These are phyloP conservation scores for Aspidiotus destructor DNA, from an alignment of 2,888 invertebrate genomes.

Conservation along the genomic window DNA sequence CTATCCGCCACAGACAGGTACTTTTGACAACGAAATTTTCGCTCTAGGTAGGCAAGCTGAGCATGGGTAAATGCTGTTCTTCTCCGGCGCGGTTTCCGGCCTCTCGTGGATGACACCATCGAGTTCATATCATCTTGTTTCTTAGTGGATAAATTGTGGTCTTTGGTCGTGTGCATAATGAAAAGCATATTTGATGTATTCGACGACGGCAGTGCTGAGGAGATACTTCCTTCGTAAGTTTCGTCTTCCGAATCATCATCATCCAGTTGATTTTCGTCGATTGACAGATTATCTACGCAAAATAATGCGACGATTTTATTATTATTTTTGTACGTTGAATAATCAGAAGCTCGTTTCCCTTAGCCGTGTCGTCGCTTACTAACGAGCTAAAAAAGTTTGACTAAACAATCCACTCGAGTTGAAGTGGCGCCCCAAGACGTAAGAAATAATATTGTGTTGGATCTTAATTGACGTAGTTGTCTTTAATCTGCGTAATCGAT, in stretches of 20 bases:
- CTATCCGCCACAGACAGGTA: conserved; percentile 87
- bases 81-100: conserved; percentile 70
- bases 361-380: too few relatives aligned
- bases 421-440: too few relatives aligned
- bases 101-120: conserved; percentile 47
- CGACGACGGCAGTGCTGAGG: conserved; percentile 6
- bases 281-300: conserved; percentile 4
- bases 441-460: too few relatives aligned
- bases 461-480: too few relatives aligned
- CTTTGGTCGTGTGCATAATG: conserved; percentile 19
- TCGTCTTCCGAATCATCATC: conserved; percentile 19
- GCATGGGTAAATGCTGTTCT: conserved; percentile 90
- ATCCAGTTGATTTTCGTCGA: conserved; percentile 14
- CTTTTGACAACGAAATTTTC: conserved; percentile 88
- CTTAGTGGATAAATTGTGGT: conserved; percentile 19
- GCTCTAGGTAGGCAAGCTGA: conserved; percentile 80
- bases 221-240: conserved; percentile 14
- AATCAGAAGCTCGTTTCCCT: too few relatives aligned
- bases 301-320: too few relatives aligned
- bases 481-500: too few relatives aligned
- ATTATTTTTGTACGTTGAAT: too few relatives aligned
- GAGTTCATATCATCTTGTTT: conserved; percentile 44
- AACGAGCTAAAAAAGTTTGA: too few relatives aligned
- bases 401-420: too few relatives aligned
- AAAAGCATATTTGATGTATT: conserved; percentile 18